phyloP scores from a whole-genome alignment of 2,797 vertebrate species.

The Channa striata region DNA sequence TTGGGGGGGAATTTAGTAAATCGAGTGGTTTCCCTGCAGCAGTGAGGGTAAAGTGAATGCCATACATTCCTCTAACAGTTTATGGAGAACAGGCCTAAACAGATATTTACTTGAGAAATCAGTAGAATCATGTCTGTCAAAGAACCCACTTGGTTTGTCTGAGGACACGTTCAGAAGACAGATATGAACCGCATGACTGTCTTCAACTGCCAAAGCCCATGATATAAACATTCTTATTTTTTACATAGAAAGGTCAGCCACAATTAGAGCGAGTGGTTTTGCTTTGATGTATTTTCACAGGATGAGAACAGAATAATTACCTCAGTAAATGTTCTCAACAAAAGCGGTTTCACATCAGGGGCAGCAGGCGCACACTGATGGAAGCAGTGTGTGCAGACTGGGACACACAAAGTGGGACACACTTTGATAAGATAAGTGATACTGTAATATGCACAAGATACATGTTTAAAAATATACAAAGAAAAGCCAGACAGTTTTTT shows the following conservation, averaged over 20 bases:
- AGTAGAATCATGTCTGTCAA: constrained; percentile 22
- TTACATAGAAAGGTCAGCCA: constrained; percentile 29
- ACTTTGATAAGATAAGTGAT: constrained; percentile 28
- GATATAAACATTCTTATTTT: constrained; percentile 31
- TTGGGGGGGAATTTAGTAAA: constrained; percentile 47
- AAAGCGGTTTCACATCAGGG: constrained; percentile 67
- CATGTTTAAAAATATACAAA: too few relatives aligned
- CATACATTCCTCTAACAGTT: constrained; percentile 60
- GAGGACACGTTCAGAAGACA: constrained; percentile 33
- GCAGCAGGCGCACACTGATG: constrained; percentile 15
- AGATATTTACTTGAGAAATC: constrained; percentile 56
- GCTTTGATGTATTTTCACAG: constrained; percentile 66
- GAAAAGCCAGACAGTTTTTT: too few relatives aligned
- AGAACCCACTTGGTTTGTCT: constrained; percentile 31
- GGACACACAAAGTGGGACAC: background rate
- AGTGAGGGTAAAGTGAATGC: constrained; percentile 59
- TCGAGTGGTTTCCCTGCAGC: constrained; percentile 60
- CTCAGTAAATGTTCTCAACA: constrained; percentile 52
- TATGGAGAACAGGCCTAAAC: constrained; percentile 71
- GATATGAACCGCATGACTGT: constrained; percentile 12
- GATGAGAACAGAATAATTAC: constrained; percentile 61
- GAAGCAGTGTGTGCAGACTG: constrained; percentile 16
- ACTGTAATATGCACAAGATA: too few relatives aligned
- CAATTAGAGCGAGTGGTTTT: constrained; percentile 46
- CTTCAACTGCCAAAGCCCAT: constrained; percentile 33